Percentiles rank a stretch among this genome's conserved stretches.
phyloP scores from a whole-genome alignment of 2,888 invertebrate genomes.

The Pyrgus malvae region DNA sequence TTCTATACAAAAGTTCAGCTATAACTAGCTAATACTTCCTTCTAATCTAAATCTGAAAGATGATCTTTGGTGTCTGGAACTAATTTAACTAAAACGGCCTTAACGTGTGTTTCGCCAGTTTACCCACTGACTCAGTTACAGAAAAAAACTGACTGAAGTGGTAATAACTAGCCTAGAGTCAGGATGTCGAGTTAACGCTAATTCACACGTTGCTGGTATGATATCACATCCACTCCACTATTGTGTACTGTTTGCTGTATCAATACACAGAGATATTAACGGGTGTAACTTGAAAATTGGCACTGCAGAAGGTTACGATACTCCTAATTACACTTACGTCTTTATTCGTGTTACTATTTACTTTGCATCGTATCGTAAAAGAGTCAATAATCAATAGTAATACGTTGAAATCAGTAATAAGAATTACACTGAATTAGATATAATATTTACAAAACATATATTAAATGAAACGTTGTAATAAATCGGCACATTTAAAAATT shows the following conservation, averaged over 20 bases:
- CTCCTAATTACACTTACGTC: too few species aligned
- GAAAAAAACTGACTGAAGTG: constrained; percentile 13
- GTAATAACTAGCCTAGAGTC: constrained; percentile 30
- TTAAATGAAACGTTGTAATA: too few species aligned
- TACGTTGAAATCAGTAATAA: too few species aligned
- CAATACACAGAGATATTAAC: constrained; percentile 34
- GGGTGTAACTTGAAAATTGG: neutral
- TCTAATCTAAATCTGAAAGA: too few species aligned
- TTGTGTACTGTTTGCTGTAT: constrained; percentile 34
- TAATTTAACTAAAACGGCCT: neutral
- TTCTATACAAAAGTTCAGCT: too few species aligned
- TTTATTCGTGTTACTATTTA: too few species aligned
- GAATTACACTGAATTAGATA: too few species aligned
- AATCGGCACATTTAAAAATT: constrained; percentile 5
- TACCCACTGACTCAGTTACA: constrained; percentile 17
- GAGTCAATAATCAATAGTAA: too few species aligned
- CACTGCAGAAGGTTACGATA: neutral
- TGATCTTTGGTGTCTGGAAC: too few species aligned
- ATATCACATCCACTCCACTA: constrained; percentile 45
- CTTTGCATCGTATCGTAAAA: too few species aligned
- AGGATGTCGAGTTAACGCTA: constrained; percentile 57
- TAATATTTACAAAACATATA: too few species aligned
- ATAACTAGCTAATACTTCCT: too few species aligned
- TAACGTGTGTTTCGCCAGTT: neutral
- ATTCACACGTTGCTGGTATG: constrained; percentile 58